Evolutionary conservation across 2,888 invertebrate genomes (phyloP).

Genomic region (Geophilus truncorum): DNA sequence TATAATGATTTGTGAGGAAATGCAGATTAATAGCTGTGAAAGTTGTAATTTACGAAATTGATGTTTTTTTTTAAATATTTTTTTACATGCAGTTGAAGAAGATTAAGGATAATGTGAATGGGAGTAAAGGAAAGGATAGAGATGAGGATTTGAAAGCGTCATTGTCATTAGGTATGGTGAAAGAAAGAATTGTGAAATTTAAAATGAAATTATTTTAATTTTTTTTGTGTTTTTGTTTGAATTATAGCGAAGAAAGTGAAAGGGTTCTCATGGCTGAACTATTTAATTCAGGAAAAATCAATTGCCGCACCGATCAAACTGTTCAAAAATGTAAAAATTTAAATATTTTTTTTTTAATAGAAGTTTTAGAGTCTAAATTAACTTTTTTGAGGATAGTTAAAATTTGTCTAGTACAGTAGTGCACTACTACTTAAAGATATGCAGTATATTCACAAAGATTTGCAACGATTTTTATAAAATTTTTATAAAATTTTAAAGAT

Average conservation of each 20-base stretch:
- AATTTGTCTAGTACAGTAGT: too few species aligned
- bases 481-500: background rate
- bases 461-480: too few species aligned
- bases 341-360: background rate
- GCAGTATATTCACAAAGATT: too few species aligned
- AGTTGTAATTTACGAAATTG: too few species aligned
- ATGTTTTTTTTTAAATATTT: background rate
- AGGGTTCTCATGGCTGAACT: slow-evolving; percentile 68
- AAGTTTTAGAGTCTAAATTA: too few species aligned
- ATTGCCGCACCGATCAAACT: slow-evolving; percentile 70
- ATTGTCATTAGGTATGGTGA: background rate
- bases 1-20: too few species aligned
- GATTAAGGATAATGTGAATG: background rate
- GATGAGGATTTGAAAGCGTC: background rate
- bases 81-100: background rate
- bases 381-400: too few species aligned
- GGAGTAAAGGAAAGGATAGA: background rate
- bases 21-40: too few species aligned
- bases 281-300: slow-evolving; percentile 66
- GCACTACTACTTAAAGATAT: too few species aligned
- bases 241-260: slow-evolving; percentile 54
- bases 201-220: background rate
- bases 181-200: background rate
- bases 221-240: background rate
- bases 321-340: slow-evolving; percentile 46